Evolutionary conservation across 2,888 invertebrate genomes (phyloP), one percentile per base, ranked within the genome.

Genomic region (Acronicta psi): DNA sequence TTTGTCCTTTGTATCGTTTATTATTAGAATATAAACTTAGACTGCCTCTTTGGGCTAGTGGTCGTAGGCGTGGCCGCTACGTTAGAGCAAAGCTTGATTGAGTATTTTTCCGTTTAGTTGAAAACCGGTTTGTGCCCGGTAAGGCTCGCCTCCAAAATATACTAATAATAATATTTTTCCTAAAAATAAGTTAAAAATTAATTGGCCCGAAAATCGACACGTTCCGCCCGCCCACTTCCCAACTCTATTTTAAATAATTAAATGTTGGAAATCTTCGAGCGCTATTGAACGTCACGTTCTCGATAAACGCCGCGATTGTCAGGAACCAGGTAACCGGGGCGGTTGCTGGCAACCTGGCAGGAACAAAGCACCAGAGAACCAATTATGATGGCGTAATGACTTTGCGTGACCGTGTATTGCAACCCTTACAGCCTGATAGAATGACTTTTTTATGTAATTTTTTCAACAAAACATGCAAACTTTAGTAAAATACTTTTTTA

Each of bases 241-340:
- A 45, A 16, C 10, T 62, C 36, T 45, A 42, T 71, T 49, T 37
- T 59, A 64, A 70, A 66, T 69, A 63, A 66, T 66, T 69, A 69
- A 66, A 66, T 16, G 42, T 45, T 29, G 31, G 36, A 61, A 72
- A 69, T 69, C 69, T 69, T 72, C 38, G 18, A 34, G 41, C 44
- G 44, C 17, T 42, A 61, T 67, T 67, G 54, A 49, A 49, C 38
- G 52, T 57, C 73, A 69, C 69, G 69, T 72, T 69, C 57, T 52
- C 62, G 72, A 69, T 69, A 69, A 72, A 49, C 31, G 36, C 14
- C 20, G 58, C 16, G 16, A 18, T 25, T 13, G 54, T 41, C n/a
- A 43, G 37, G 29, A 45, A 65, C 54, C 45, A 38, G 64, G 43
- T 17, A 14, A 36, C 62, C 63, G 34, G 38, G 34, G 47, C 50